Evolutionary conservation across 2,888 invertebrate species (phyloP).

Genomic region (Drosophila anomelani): DNA sequence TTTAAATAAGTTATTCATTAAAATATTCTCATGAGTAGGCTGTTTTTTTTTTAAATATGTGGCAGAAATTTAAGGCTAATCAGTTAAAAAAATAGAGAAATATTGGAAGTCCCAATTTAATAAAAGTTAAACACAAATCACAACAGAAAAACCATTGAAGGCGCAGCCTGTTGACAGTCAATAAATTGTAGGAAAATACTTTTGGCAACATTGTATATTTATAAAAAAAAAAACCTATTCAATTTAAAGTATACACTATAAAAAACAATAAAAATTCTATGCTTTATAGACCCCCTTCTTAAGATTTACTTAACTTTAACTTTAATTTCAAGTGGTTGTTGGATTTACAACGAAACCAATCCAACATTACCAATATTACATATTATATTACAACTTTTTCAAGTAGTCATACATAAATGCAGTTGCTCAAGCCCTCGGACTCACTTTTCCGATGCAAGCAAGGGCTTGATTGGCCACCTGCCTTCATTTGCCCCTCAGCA

Average conservation of each 20-base stretch:
- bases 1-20: no score
- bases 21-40: no score
- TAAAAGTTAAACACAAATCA: no score
- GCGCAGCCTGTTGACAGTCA: no score
- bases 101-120: no score
- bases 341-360: background rate
- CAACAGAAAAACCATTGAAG: no score
- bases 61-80: no score
- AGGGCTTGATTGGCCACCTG: slow-evolving; percentile 23
- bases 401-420: background rate
- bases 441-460: slow-evolving; percentile 3
- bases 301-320: background rate
- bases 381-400: no score
- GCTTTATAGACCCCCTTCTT: background rate
- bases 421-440: no score
- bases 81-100: no score
- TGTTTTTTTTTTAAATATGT: no score
- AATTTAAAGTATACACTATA: background rate
- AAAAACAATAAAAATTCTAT: background rate
- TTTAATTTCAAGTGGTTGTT: background rate
- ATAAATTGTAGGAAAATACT: no score
- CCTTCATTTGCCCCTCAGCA: background rate
- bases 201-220: background rate
- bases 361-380: background rate
- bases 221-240: background rate